These are phyloP conservation scores for Dicroscelio sp. DNA, from an alignment of 2,888 invertebrate genomes.

Conservation along the genomic window DNA sequence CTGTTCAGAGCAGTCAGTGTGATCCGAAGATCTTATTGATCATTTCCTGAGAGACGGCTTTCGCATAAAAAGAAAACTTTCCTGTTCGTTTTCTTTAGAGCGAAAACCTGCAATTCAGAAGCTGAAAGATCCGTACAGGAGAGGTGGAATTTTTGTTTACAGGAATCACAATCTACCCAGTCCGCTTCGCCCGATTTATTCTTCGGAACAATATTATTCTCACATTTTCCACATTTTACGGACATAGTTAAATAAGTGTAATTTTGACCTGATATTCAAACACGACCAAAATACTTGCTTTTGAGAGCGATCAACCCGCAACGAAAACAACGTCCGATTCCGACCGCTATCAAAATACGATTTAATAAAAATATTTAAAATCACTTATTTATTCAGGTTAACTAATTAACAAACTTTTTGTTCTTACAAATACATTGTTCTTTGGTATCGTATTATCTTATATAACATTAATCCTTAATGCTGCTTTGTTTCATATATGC, in stretches of 20 bases:
- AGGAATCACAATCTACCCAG: neutral
- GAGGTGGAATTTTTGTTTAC: neutral
- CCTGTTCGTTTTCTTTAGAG: neutral
- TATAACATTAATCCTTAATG: no score
- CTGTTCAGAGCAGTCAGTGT: neutral
- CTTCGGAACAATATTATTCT: neutral
- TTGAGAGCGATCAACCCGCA: neutral
- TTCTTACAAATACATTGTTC: no score
- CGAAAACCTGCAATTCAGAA: constrained; percentile 2
- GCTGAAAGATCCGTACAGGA: neutral
- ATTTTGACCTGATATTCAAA: neutral
- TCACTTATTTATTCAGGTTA: no score
- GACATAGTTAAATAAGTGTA: neutral
- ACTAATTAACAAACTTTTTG: no score
- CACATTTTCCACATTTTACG: neutral
- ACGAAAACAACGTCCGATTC: neutral
- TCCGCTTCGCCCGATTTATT: constrained; percentile 1
- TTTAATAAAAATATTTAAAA: no score
- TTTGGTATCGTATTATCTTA: no score
- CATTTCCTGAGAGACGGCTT: neutral
- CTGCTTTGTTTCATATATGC: no score
- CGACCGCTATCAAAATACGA: neutral
- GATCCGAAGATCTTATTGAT: neutral
- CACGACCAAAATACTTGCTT: neutral
- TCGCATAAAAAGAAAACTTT: neutral